These are phyloP conservation scores for Physeter macrocephalus DNA, from an alignment of 2,113 vertebrate genomes.

Conservation along the genomic window DNA sequence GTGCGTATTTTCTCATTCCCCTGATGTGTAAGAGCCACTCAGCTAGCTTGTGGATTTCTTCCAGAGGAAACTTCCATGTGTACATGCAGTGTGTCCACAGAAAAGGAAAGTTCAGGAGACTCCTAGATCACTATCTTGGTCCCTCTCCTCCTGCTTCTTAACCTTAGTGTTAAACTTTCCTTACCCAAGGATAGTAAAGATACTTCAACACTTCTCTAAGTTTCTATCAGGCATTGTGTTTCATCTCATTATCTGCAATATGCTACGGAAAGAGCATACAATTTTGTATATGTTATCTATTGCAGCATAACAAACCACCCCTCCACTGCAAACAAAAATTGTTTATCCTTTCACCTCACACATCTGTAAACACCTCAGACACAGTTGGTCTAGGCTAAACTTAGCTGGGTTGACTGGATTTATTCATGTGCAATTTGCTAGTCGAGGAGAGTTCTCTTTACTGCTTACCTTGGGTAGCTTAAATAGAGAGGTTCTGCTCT, in stretches of 20 bases:
- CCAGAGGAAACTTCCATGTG: neutral
- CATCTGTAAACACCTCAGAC: neutral
- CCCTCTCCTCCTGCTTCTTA: neutral
- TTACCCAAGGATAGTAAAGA: neutral
- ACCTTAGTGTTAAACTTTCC: neutral
- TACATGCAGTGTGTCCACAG: neutral
- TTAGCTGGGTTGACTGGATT: neutral
- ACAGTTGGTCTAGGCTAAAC: neutral
- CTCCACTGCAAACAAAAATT: neutral
- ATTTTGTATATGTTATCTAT: neutral
- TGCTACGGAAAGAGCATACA: neutral
- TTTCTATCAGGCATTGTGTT: neutral
- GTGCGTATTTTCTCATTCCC: neutral
- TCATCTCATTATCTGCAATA: neutral
- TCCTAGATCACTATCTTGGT: neutral
- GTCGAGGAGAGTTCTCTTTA: neutral
- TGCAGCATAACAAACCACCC: neutral
- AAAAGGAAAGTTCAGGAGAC: neutral
- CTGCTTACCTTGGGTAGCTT: neutral
- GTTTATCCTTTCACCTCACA: neutral
- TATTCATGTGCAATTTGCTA: neutral
- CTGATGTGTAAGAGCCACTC: neutral
- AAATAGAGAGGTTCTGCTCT: neutral
- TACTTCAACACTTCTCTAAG: neutral
- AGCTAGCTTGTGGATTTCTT: neutral